A percentile compares a stretch with the other conserved stretches of the same genome.
phyloP scores from a whole-genome alignment of 2,113 vertebrate species.

The Cranoglanis bouderius region DNA sequence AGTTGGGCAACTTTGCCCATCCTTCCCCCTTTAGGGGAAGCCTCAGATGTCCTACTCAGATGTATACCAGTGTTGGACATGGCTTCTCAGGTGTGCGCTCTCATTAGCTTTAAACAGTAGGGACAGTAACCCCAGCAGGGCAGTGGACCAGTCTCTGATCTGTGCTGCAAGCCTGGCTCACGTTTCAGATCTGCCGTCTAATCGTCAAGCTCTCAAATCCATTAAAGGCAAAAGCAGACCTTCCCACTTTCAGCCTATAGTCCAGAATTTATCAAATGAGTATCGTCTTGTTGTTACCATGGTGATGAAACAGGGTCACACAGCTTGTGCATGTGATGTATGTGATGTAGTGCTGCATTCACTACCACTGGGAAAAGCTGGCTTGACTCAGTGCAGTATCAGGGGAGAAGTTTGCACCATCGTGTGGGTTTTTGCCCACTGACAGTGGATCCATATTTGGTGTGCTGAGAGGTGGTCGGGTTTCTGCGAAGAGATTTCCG shows the following conservation, averaged over 20 bases:
- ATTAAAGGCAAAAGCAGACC: background rate
- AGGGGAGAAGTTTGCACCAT: constrained; percentile 6
- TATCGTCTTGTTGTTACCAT: constrained; percentile 43
- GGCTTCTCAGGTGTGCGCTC: background rate
- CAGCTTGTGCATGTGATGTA: constrained; percentile 25
- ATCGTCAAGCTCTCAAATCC: background rate
- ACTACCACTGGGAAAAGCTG: constrained; percentile 9
- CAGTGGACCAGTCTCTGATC: constrained; percentile 7
- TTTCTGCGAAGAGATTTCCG: background rate
- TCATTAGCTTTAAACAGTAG: constrained; percentile 29
- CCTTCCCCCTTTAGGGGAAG: background rate
- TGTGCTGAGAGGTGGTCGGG: constrained; percentile 2
- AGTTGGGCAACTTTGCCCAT: background rate
- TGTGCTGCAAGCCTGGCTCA: background rate
- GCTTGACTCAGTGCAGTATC: constrained; percentile 21
- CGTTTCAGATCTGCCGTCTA: background rate
- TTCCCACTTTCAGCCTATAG: constrained; percentile 1
- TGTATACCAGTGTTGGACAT: background rate
- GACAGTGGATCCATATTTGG: background rate
- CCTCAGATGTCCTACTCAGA: too few relatives aligned
- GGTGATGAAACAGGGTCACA: constrained; percentile 40
- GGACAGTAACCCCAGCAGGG: constrained; percentile 2
- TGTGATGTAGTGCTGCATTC: background rate
- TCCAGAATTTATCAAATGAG: constrained; percentile 9
- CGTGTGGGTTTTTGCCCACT: constrained; percentile 17